These are phyloP conservation scores for Amyelois transitella DNA, from an alignment of 1,140 invertebrate genomes.

Conservation along the genomic window DNA sequence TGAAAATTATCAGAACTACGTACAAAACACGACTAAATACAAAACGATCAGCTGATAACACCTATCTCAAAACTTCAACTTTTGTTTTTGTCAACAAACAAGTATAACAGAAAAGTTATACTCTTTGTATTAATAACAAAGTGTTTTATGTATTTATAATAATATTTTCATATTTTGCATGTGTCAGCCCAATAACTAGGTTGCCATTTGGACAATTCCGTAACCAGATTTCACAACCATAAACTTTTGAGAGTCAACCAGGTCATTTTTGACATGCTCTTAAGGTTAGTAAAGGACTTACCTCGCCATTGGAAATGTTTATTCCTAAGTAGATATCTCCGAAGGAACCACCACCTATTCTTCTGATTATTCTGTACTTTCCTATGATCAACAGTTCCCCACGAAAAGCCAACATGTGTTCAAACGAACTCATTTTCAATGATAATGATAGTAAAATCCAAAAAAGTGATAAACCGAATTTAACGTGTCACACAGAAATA, in stretches of 20 bases:
- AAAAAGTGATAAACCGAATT: conserved; percentile 21
- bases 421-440: conserved; percentile 28
- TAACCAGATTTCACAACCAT: conserved; percentile 2
- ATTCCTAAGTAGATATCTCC: conserved; percentile 99
- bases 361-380: conserved; percentile 96
- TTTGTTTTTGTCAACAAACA: background rate
- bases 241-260: conserved; percentile 1
- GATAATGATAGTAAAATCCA: conserved; percentile 4
- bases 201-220: conserved; percentile 4
- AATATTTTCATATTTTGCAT: background rate
- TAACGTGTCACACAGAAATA: conserved; percentile 14
- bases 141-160: background rate
- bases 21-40: too few relatives aligned
- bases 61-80: background rate
- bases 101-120: background rate
- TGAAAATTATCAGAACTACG: too few relatives aligned
- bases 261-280: conserved; percentile 2
- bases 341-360: conserved; percentile 98
- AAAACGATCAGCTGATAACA: background rate
- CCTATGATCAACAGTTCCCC: conserved; percentile 78
- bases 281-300: conserved; percentile 41
- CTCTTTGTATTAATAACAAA: background rate
- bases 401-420: conserved; percentile 27
- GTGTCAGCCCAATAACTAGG: background rate
- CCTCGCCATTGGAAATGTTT: conserved; percentile 96